These are phyloP conservation scores for Coenonympha glycerion DNA, from an alignment of 2,888 invertebrate genomes.

Conservation along the genomic window DNA sequence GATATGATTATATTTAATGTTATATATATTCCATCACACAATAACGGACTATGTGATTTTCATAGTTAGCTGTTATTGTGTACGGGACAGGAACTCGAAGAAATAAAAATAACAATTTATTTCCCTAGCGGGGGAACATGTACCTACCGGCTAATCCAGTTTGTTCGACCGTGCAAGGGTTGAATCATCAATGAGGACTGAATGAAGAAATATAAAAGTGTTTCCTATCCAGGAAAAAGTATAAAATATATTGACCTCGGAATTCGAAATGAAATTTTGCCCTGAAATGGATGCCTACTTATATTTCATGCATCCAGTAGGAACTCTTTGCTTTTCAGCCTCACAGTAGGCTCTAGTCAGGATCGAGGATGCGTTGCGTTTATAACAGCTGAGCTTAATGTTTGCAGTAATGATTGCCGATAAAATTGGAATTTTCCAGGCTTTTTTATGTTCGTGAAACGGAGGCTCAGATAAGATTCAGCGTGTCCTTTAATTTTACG, in stretches of 20 bases:
- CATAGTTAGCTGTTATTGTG: slow-evolving; percentile 62
- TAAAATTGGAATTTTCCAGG: too few species aligned
- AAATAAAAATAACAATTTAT: slow-evolving; percentile 70
- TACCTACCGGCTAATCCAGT: slow-evolving; percentile 72
- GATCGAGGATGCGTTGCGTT: too few species aligned
- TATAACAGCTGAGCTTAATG: too few species aligned
- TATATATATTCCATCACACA: slow-evolving; percentile 39
- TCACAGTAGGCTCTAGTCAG: too few species aligned
- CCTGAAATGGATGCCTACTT: too few species aligned
- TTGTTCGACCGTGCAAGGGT: slow-evolving; percentile 73
- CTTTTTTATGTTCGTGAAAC: too few species aligned
- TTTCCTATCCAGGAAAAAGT: slow-evolving; percentile 55
- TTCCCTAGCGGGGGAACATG: slow-evolving; percentile 70
- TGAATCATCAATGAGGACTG: slow-evolving; percentile 71
- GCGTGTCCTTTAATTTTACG: too few species aligned
- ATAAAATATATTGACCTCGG: slow-evolving; percentile 57
- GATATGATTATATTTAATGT: slow-evolving; percentile 29
- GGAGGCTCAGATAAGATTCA: too few species aligned
- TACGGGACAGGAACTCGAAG: slow-evolving; percentile 51
- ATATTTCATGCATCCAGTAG: too few species aligned
- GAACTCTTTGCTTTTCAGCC: too few species aligned
- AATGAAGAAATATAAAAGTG: slow-evolving; percentile 65
- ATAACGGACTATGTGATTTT: slow-evolving; percentile 56
- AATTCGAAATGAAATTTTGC: neutral
- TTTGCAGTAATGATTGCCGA: too few species aligned